Evolutionary conservation across 1,140 invertebrate species (phyloP), one percentile per base, ranked within the genome.

Genomic region (Lethrus apterus): DNA sequence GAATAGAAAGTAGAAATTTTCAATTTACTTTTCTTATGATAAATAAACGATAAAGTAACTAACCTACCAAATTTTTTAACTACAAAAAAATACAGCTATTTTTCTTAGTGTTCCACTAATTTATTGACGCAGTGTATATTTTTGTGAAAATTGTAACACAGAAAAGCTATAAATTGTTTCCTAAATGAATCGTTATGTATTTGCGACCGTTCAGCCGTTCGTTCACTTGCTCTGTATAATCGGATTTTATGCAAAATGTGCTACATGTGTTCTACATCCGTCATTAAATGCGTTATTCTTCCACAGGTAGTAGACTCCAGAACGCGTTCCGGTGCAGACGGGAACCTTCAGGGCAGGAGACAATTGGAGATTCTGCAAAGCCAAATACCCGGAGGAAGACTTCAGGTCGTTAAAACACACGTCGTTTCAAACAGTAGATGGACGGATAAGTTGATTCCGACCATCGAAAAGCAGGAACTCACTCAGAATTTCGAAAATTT

Each of bases 401-500:
- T 74, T 55, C 71, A 74, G 56, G 71, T 74, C 44, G 70, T 74
- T 55, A 70, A 71, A 59, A 67, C 71, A 30, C 69, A 72, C 43
- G 72, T 70, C 35, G 66, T 73, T 33, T 65, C 66, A 46, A 70
- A 68, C 49, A 73, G 71, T 50, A 63, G 68, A 41, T 70, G 69
- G 64, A 64, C 65, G 38, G 63, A 58, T 47, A 66, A 66, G 56
- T 56, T 56, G 44, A 51, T 60, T 45, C 54, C 59, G 48, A 63
- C 61, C 44, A 5, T 19, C 23, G 36, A 48, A 42, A 32, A 36
- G 24, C 18, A 48, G 23, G 35, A 50, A 18, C 23, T 26, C 17
- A n/a, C 20, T 10, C 32, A 13, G 20, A 17, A 48, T 30, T 65
- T 67, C 40, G 62, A 63, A 44, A 53, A 62, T 52, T 52, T 67